Conservation (phyloP, 2,888 invertebrate genomes). For the Lasioglossum calceatum region DNA sequence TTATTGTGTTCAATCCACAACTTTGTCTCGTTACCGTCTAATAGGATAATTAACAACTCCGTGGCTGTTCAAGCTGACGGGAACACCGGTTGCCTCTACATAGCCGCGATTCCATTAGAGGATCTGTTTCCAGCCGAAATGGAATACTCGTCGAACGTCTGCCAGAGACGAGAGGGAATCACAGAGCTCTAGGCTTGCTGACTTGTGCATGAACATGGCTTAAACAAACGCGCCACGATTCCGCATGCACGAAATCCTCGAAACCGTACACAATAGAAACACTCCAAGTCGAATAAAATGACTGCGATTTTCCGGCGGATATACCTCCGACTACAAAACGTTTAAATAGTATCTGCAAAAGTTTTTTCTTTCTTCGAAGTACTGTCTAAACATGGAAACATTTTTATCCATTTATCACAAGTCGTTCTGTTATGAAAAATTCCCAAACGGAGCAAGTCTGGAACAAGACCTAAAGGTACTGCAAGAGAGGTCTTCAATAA, state of each 20-base stretch:
- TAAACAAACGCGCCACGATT: not conserved
- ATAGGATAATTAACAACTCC: conserved; percentile 61
- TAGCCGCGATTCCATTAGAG: conserved; percentile 21
- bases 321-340: not conserved
- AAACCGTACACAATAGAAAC: not conserved
- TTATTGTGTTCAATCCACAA: too few relatives aligned
- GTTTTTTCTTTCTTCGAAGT: not conserved
- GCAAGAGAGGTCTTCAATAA: not conserved
- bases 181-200: not conserved
- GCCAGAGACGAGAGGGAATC: not conserved
- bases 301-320: not conserved
- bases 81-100: conserved; percentile 6
- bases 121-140: conserved; percentile 6
- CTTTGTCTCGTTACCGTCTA: conserved; percentile 55
- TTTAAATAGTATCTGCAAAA: not conserved
- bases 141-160: conserved; percentile 3
- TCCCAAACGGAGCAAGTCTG: not conserved
- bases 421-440: not conserved
- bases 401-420: not conserved
- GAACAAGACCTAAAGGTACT: accelerated
- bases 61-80: conserved; percentile 26
- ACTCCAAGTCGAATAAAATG: not conserved
- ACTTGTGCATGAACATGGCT: not conserved
- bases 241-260: not conserved
- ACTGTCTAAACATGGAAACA: not conserved